Evolutionary conservation across 2,888 invertebrate genomes (phyloP), one percentile per base, ranked within the genome.

Genomic region (Phyto melanocephala): DNA sequence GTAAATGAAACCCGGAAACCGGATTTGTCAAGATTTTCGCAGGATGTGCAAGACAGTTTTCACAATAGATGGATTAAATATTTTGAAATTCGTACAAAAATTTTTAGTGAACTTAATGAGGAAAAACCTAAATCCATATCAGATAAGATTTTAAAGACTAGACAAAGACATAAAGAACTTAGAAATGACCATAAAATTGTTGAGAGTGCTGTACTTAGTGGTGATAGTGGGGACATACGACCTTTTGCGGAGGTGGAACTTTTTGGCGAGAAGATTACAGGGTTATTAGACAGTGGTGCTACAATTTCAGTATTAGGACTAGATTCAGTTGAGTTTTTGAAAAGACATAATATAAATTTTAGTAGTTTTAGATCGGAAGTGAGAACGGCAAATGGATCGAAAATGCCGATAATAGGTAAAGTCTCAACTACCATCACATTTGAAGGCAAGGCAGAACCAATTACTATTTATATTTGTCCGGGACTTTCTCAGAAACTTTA

Each of bases 101-200:
- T 28, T 28, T 67, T 67, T 47, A 33, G 22, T n/a, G 50, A 50
- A 8, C 1, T 28, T n/a, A 50, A 50, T 17, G 17, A 50, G 47
- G 15, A 15, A 1, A 17, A 28, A 6, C 42, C 8, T 3, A 13
- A 13, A 5, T 13, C n/a, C n/a, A 5, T 47, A 3, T 17, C 13
- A 2, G 6, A 5, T 13, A 22, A 22, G 4, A 15, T 50, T 67
- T 13, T 67, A n/a, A 67, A 50, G 17, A 67, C 28, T 1, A 24
- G 67, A 6, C 47, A 50, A 67, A 11, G 67, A 11, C 67, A 67
- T 67, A 24, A 33, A 33, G 35, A 45, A 45, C 50, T 67, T 8
- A 47, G 17, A 33, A 33, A 28, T 4, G 50, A 50, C 6, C 35
- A 67, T 17, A 67, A 50, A 28, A 13, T 10, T 4, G 35, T 67